phyloP scores from a whole-genome alignment of 2,888 invertebrate species.

The Boloria selene region DNA sequence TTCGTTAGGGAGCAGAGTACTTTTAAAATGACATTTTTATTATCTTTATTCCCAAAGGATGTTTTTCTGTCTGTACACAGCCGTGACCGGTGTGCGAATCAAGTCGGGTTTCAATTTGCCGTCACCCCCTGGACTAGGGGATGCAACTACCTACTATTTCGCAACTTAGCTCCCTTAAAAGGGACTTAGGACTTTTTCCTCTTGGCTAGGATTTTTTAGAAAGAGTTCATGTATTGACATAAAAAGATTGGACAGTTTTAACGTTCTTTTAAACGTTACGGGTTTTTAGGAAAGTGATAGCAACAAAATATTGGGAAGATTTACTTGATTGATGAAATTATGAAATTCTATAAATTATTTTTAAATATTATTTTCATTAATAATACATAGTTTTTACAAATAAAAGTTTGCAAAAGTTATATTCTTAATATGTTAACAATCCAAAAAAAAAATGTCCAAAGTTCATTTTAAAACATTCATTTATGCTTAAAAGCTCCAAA shows the following conservation, averaged over 20 bases:
- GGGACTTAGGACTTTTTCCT: constrained; percentile 36
- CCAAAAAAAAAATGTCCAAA: too few relatives aligned
- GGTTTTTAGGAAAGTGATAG: too few relatives aligned
- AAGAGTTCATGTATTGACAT: not conserved
- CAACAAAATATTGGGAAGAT: too few relatives aligned
- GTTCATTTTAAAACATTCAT: not conserved
- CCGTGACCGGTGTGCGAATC: constrained; percentile 71
- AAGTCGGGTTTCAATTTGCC: constrained; percentile 71
- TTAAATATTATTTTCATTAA: too few relatives aligned
- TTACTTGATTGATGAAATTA: too few relatives aligned
- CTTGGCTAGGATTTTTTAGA: constrained; percentile 4
- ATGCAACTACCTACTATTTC: constrained; percentile 44
- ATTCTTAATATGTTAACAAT: too few relatives aligned
- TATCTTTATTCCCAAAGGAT: constrained; percentile 16
- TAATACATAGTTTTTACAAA: too few relatives aligned
- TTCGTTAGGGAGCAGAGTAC: not conserved
- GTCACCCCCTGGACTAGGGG: constrained; percentile 46
- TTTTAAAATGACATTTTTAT: constrained; percentile 2
- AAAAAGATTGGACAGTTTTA: too few relatives aligned
- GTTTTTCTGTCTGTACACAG: constrained; percentile 53
- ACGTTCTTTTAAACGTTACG: too few relatives aligned
- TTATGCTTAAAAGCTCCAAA: constrained; percentile 8
- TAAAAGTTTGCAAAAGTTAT: too few relatives aligned
- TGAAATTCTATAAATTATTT: too few relatives aligned
- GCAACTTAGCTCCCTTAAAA: constrained; percentile 47